These are phyloP conservation scores for Gryon sp. DNA, from an alignment of 1,140 invertebrate genomes.

Conservation along the genomic window DNA sequence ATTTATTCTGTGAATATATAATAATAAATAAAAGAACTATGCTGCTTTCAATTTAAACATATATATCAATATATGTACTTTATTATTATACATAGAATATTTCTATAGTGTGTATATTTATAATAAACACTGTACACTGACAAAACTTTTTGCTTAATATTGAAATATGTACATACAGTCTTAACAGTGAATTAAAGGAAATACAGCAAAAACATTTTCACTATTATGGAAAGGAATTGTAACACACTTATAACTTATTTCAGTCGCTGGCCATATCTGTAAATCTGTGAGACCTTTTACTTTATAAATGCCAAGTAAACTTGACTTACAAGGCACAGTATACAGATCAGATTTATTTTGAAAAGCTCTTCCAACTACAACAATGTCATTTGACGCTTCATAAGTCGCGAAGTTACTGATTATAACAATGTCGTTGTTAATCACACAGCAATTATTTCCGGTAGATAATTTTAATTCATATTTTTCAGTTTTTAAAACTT, in stretches of 20 bases:
- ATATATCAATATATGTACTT: too few relatives aligned
- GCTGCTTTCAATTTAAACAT: too few relatives aligned
- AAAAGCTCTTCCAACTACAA: constrained; percentile 9
- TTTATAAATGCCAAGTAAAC: constrained; percentile 6
- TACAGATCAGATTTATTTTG: background rate
- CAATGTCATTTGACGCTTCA: background rate
- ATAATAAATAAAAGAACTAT: too few relatives aligned
- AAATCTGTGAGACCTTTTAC: background rate
- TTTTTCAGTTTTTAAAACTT: background rate
- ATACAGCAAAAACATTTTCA: too few relatives aligned
- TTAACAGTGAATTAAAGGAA: too few relatives aligned
- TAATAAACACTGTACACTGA: too few relatives aligned
- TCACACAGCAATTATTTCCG: constrained; percentile 4
- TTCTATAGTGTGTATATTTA: too few relatives aligned
- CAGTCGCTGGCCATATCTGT: background rate
- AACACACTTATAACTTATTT: background rate
- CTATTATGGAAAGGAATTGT: too few relatives aligned
- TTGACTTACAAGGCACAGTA: constrained; percentile 3
- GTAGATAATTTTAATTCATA: background rate
- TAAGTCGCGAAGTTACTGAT: constrained; percentile 6
- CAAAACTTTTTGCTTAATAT: too few relatives aligned
- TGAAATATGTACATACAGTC: too few relatives aligned
- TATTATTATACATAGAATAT: too few relatives aligned
- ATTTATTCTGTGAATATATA: too few relatives aligned
- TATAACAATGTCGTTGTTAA: background rate